Percentiles rank a stretch among this genome's conserved stretches.
Conservation (phyloP, 2,888 invertebrate genomes). For the Volucella inflata region DNA sequence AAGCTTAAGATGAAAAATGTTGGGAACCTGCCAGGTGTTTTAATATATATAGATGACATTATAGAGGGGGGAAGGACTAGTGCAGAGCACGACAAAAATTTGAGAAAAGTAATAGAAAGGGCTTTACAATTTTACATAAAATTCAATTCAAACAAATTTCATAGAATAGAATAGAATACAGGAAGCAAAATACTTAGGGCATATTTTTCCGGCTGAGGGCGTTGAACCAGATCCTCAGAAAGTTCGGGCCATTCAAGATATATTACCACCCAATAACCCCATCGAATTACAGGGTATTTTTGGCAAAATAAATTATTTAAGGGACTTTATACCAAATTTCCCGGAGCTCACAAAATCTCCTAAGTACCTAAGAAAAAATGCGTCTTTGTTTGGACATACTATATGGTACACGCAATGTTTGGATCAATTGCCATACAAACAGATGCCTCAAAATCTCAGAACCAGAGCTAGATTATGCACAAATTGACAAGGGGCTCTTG, state of each 20-base stretch:
- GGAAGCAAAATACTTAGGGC: not conserved
- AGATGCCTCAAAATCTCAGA: too few species aligned
- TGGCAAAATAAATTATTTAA: not conserved
- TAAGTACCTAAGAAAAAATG: too few species aligned
- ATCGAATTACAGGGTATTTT: not conserved
- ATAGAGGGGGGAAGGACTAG: not conserved
- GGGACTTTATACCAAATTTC: too few species aligned
- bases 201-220: not conserved
- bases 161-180: constrained; percentile 4
- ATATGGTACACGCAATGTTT: too few species aligned
- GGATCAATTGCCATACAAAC: too few species aligned
- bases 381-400: too few species aligned
- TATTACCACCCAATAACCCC: not conserved
- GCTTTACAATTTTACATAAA: not conserved
- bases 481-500: too few species aligned
- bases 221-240: not conserved
- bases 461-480: too few species aligned
- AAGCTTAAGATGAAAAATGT: not conserved
- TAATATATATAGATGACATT: not conserved
- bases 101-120: too few species aligned
- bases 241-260: not conserved
- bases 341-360: too few species aligned
- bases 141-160: not conserved
- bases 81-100: not conserved
- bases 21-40: not conserved